A percentile compares a stretch with the other conserved stretches of the same genome.
Conservation (phyloP, 1,140 invertebrate species). For the Pachyrhynchus sulphureomaculatus region DNA sequence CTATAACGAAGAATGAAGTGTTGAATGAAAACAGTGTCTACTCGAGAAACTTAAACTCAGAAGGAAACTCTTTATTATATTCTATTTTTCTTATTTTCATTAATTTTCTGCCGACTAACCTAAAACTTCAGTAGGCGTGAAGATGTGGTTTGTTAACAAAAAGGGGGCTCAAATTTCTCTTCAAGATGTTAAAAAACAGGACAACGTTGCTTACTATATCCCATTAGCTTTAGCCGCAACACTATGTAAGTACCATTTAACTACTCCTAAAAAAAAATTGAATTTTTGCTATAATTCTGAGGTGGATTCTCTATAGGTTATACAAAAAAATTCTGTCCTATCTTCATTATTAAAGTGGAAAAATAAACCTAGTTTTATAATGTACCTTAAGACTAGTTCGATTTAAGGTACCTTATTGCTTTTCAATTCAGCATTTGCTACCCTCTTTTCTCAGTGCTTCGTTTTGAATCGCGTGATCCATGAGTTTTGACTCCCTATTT, state of each 20-base stretch:
- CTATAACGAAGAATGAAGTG: background rate
- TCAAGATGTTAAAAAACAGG: conserved; percentile 84
- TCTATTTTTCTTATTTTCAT: background rate
- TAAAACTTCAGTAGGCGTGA: background rate
- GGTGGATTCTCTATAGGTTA: too few species aligned
- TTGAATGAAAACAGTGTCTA: background rate
- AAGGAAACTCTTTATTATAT: background rate
- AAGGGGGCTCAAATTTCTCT: conserved; percentile 40
- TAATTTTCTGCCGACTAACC: background rate
- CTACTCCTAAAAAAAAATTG: too few species aligned
- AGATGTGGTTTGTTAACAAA: conserved; percentile 37
- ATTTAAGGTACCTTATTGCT: too few species aligned
- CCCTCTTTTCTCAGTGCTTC: conserved; percentile 90
- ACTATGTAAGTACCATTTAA: conserved; percentile 74
- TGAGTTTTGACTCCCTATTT: conserved; percentile 97
- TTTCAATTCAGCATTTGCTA: conserved; percentile 95
- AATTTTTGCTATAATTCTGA: too few species aligned
- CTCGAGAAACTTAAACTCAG: background rate
- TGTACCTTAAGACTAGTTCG: too few species aligned
- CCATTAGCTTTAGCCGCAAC: conserved; percentile 83
- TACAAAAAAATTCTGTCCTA: too few species aligned
- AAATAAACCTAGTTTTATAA: too few species aligned
- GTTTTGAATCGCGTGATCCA: conserved; percentile 97
- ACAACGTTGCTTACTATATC: conserved; percentile 89
- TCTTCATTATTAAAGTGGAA: too few species aligned